These are phyloP conservation scores for Drosophila leonis DNA, from an alignment of 2,888 invertebrate species.

Conservation along the genomic window DNA sequence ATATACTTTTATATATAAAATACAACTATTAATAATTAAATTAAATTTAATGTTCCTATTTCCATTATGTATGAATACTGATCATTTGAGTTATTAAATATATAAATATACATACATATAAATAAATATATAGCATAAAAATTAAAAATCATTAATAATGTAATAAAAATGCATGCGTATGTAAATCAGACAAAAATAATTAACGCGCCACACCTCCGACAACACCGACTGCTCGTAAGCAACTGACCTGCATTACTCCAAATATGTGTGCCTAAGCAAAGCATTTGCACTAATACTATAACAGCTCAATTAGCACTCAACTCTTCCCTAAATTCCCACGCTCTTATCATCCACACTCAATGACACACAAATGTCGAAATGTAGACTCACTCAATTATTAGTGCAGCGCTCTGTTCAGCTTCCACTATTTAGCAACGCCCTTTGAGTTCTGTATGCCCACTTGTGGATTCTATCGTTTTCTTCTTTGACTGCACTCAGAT, in stretches of 20 bases:
- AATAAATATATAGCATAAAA: too few relatives aligned
- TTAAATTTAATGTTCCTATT: not conserved
- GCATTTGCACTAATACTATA: not conserved
- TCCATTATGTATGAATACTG: too few relatives aligned
- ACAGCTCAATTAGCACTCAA: not conserved
- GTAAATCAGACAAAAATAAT: not conserved
- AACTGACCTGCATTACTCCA: not conserved
- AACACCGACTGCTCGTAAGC: not conserved
- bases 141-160: not conserved
- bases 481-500: not conserved
- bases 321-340: constrained; percentile 2
- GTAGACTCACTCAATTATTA: not conserved
- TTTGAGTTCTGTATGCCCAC: not conserved
- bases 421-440: not conserved
- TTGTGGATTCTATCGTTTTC: not conserved
- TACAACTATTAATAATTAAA: not conserved
- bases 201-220: too few relatives aligned
- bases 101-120: not conserved
- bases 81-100: too few relatives aligned
- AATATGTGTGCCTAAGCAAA: not conserved
- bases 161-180: not conserved
- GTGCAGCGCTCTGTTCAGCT: not conserved
- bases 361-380: not conserved
- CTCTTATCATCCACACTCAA: not conserved
- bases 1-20: too few relatives aligned